A percentile compares a stretch with the other conserved stretches of the same genome.
Evolutionary conservation across 1,140 invertebrate species (phyloP).

Genomic region (Ceratosolen fusciceps): DNA sequence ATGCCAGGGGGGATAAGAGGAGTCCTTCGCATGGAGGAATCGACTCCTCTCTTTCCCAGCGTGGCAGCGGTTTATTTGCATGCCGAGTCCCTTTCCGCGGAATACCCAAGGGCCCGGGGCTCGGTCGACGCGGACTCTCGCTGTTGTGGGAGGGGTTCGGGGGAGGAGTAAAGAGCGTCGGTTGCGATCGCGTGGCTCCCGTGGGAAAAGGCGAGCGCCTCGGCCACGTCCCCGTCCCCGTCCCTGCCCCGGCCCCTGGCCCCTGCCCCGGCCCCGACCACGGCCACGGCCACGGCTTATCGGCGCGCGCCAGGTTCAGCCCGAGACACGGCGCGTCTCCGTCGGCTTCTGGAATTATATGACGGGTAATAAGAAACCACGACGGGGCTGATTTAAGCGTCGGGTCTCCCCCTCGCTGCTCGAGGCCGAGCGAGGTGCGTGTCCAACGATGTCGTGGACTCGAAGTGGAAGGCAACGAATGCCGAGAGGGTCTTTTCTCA

Average conservation of each 20-base stretch:
- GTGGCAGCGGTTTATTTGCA: constrained; percentile 55
- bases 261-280: no score
- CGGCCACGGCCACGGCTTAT: constrained; percentile 28
- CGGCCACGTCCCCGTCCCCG: no score
- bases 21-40: constrained; percentile 12
- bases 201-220: constrained; percentile 50
- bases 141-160: no score
- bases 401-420: no score
- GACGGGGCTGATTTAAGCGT: constrained; percentile 31
- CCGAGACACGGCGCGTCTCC: constrained; percentile 15
- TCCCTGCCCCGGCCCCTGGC: no score
- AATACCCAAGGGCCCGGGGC: background rate
- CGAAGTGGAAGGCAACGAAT: constrained; percentile 24
- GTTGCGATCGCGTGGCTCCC: constrained; percentile 57
- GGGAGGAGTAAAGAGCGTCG: background rate
- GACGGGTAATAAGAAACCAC: constrained; percentile 46
- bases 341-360: constrained; percentile 44
- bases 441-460: background rate
- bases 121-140: no score
- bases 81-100: constrained; percentile 43
- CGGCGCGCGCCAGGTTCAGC: background rate
- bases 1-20: background rate
- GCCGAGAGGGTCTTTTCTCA: constrained; percentile 32
- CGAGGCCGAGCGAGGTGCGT: background rate
- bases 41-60: constrained; percentile 50